Base-by-base conservation (phyloP, 1,140 invertebrate genomes). In the Cydia strobilella region DNA sequence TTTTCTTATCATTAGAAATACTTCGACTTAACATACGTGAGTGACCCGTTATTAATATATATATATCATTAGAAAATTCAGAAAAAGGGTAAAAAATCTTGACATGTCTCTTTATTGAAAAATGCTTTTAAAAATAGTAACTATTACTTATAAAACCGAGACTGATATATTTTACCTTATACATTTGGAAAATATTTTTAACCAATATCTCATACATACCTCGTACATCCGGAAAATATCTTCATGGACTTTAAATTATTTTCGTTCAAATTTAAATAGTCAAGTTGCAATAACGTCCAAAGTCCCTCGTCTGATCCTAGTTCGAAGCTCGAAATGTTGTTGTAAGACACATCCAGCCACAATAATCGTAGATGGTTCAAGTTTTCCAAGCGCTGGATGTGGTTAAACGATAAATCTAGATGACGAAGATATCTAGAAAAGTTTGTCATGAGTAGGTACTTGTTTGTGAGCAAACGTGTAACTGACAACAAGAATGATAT, bases 361-460 rank as follows among this genome's bases (percentile, higher is more conserved):
- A 88, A 66, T 6, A 93, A 80, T 42, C 83, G 76, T 3, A 93
- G 79, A 71, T 91, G 73, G 75, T 88, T 91, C 7, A 93, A 79
- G 78, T 92, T 92, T 75, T 93, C 92, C 3, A 93, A 76, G 13
- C 86, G 81, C 74, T 88, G 83, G 42, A 93, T 92, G 63, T 92
- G 84, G 78, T 93, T 93, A 69, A 89, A 92, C 0, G 92, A 92
- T 18, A 93, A 80, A 73, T 93, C 90, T 6, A 93, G 78, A 20
- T 84, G 84, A 20, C 90, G 86, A 18, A 93, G 82, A 82, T 85
- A 93, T 71, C 92, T 93, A 74, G 10, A 77, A 80, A 48, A 78
- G 51, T 74, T 63, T 10, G 10, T 63, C 20, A 12, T 59, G 2
- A 54, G n/a, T 59, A 23, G 7, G 20, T 59, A 59, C 54, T 23